Conservation (phyloP, 2,797 vertebrate genomes). For the Remorina albescens region DNA sequence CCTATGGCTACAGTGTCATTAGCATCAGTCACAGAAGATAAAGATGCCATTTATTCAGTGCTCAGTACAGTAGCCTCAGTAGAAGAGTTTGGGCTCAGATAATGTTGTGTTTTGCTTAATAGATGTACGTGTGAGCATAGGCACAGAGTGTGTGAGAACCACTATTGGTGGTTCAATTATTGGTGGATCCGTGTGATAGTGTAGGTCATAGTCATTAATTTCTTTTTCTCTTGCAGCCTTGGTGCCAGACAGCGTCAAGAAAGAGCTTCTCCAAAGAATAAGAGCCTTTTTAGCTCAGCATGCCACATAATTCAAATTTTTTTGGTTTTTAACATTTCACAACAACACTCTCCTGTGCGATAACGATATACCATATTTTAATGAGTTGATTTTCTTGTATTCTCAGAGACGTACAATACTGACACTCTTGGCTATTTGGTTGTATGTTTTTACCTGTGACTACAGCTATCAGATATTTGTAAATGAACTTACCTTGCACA, state of each 20-base stretch:
- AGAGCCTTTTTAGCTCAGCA: constrained; percentile 96
- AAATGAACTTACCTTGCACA: constrained; percentile 29
- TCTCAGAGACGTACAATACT: neutral
- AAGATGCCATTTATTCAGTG: neutral
- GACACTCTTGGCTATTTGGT: neutral
- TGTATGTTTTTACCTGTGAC: constrained; percentile 8
- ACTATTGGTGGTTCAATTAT: neutral
- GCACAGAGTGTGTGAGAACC: neutral
- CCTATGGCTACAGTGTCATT: neutral
- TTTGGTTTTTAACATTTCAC: neutral
- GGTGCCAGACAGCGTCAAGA: constrained; percentile 99
- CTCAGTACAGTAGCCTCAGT: neutral
- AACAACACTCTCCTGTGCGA: constrained; percentile 18
- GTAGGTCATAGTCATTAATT: neutral
- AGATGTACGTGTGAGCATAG: neutral
- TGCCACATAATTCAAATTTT: constrained; percentile 81
- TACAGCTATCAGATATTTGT: constrained; percentile 37
- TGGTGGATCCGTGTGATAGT: neutral
- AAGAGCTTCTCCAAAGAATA: constrained; percentile 98
- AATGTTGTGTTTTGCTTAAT: neutral
- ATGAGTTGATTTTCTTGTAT: constrained; percentile 5
- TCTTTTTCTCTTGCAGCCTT: constrained; percentile 86
- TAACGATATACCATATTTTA: constrained; percentile 32
- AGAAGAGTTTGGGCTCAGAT: neutral
- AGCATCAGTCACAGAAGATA: neutral